Percentiles rank a stretch among this genome's conserved stretches.
These are phyloP conservation scores for Etheostoma perlongum DNA, from an alignment of 2,797 vertebrate genomes.

Conservation along the genomic window DNA sequence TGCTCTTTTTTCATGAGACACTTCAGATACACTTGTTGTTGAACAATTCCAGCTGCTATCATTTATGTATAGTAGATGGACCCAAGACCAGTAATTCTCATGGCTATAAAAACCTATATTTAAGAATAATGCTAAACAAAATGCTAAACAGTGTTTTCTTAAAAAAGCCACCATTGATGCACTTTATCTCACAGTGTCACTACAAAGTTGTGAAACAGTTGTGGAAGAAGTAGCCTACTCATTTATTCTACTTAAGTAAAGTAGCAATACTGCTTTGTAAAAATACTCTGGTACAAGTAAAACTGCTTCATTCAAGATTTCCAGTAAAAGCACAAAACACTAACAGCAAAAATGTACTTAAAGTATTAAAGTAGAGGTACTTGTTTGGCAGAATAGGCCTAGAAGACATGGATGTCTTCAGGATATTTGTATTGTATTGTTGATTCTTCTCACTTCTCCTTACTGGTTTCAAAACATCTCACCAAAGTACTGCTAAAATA, in stretches of 20 bases:
- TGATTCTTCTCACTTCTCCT: background rate
- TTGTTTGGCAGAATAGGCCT: too few relatives aligned
- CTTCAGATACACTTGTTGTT: background rate
- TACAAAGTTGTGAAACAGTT: too few relatives aligned
- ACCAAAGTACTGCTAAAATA: background rate
- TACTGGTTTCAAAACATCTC: too few relatives aligned
- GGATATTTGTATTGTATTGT: conserved; percentile 8
- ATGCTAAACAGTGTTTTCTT: too few relatives aligned
- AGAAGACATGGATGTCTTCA: background rate
- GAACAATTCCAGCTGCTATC: background rate
- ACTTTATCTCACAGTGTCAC: too few relatives aligned
- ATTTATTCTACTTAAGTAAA: too few relatives aligned
- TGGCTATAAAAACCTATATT: too few relatives aligned
- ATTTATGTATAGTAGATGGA: too few relatives aligned
- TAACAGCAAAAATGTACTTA: background rate
- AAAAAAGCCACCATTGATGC: too few relatives aligned
- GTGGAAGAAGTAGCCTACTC: too few relatives aligned
- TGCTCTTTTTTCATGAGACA: conserved; percentile 14
- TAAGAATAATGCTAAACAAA: background rate
- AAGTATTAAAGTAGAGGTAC: too few relatives aligned
- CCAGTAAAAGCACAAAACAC: background rate
- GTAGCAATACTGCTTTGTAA: background rate
- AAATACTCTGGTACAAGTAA: background rate
- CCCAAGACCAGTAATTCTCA: too few relatives aligned
- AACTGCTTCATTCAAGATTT: background rate